Base-by-base conservation (phyloP, 2,888 invertebrate species). In the Calameuta idolon region DNA sequence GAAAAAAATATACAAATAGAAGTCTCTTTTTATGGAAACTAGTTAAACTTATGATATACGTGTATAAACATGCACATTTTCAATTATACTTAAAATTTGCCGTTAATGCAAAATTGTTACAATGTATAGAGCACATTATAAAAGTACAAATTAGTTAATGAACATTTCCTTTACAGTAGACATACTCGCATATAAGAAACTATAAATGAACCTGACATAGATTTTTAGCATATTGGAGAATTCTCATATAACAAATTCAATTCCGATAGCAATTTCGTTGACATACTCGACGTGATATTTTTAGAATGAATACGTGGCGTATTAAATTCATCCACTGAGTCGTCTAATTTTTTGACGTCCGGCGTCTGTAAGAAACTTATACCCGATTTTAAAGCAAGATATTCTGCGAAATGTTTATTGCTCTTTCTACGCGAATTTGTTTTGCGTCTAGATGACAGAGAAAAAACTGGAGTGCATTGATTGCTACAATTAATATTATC, bases 331-430 rank as follows among this genome's bases (percentile, higher is more conserved):
- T 55, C 9, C 23, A 55, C 23, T 55, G 55, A 23, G 1, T 55
- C 23, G 5, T 55, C 9, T 1, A 84, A 82, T 31, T 76, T 82
- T 73, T 83, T 83, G 1, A 80, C 75, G 74, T 85, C 84, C 2
- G 87, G 87, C 4, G 87, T 87, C 71, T 83, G 80, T 33, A 87
- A 78, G 68, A 86, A 86, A 9, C 77, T 84, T 33, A 85, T 81
- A 37, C 76, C 84, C n/a, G 84, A 83, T 31, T 86, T 87, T 23
- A 87, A 75, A 34, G 81, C 79, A 85, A 86, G 84, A 34, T 87
- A 87, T 77, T 86, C 86, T 68, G 81, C 78, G 0, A 86, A 34
- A 0, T 85, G 81, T 23, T 15, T 23, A 23, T 55, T 55, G 9
- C 55, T 55, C 55, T 55, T 55, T 55, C 55, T 23, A 23, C 55